Evolutionary conservation across 2,888 invertebrate genomes (phyloP).

Genomic region (Endotricha flammealis): DNA sequence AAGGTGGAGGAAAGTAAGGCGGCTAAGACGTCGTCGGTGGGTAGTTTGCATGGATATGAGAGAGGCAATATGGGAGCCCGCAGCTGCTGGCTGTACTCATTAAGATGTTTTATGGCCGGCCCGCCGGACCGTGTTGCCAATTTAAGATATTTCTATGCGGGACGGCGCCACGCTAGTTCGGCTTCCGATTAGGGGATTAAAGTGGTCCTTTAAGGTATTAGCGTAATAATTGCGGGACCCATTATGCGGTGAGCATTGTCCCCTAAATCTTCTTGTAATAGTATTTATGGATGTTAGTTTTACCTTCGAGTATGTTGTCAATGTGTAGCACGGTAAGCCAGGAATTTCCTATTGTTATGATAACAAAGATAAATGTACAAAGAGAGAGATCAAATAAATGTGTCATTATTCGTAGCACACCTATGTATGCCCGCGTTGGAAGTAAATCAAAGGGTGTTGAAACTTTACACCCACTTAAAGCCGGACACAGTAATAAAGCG

Average conservation of each 20-base stretch:
- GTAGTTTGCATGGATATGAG: constrained; percentile 79
- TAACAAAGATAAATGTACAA: constrained; percentile 26
- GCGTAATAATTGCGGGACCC: constrained; percentile 69
- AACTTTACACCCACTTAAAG: constrained; percentile 79
- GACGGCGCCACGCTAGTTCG: constrained; percentile 73
- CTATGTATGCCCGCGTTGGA: constrained; percentile 58
- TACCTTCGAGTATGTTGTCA: neutral
- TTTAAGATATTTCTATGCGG: constrained; percentile 79
- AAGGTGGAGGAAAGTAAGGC: constrained; percentile 70
- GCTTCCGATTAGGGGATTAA: constrained; percentile 77
- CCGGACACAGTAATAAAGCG: constrained; percentile 79
- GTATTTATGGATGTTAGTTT: constrained; percentile 8
- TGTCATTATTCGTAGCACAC: constrained; percentile 52
- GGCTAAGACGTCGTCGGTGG: constrained; percentile 68
- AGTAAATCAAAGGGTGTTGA: constrained; percentile 79
- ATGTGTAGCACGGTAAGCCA: too few relatives aligned
- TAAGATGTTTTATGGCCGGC: constrained; percentile 79
- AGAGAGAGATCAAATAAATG: constrained; percentile 60
- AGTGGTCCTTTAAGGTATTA: constrained; percentile 75
- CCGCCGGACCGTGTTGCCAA: constrained; percentile 76
- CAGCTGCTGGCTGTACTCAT: constrained; percentile 78
- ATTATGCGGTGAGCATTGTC: constrained; percentile 65
- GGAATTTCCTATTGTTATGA: too few relatives aligned
- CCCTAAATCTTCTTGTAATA: constrained; percentile 15
- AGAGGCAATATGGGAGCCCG: constrained; percentile 72